These are phyloP conservation scores for Myopa testacea DNA, from an alignment of 2,888 invertebrate genomes.

Conservation along the genomic window DNA sequence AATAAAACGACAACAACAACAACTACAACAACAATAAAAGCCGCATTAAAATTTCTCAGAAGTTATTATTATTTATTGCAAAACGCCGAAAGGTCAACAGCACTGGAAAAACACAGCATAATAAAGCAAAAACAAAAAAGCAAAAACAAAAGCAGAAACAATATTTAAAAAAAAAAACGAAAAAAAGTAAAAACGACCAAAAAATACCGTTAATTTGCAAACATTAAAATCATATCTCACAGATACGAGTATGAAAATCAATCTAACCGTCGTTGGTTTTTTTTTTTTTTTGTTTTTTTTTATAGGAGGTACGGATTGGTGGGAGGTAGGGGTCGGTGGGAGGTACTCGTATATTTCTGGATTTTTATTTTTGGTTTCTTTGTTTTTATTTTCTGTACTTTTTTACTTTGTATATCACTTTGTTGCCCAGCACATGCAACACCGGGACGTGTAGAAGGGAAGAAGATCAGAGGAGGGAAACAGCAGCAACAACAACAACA, in stretches of 20 bases:
- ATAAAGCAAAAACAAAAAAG: neutral
- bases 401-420: too few relatives aligned
- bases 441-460: too few relatives aligned
- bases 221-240: constrained; percentile 34
- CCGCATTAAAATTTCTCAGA: constrained; percentile 1
- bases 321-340: too few relatives aligned
- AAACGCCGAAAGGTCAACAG: constrained; percentile 27
- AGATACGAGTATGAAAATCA: constrained; percentile 27
- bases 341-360: too few relatives aligned
- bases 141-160: neutral
- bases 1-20: neutral
- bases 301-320: too few relatives aligned
- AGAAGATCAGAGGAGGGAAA: too few relatives aligned
- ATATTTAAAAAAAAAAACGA: neutral
- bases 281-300: neutral
- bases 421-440: too few relatives aligned
- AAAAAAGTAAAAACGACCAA: neutral
- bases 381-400: too few relatives aligned
- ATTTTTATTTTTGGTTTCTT: too few relatives aligned
- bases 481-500: too few relatives aligned
- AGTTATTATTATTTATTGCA: constrained; percentile 25
- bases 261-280: neutral
- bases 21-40: neutral
- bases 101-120: neutral
- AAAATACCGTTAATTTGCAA: constrained; percentile 34